phyloP scores from a whole-genome alignment of 2,888 invertebrate genomes.

The Zygothrica quintamaculata region DNA sequence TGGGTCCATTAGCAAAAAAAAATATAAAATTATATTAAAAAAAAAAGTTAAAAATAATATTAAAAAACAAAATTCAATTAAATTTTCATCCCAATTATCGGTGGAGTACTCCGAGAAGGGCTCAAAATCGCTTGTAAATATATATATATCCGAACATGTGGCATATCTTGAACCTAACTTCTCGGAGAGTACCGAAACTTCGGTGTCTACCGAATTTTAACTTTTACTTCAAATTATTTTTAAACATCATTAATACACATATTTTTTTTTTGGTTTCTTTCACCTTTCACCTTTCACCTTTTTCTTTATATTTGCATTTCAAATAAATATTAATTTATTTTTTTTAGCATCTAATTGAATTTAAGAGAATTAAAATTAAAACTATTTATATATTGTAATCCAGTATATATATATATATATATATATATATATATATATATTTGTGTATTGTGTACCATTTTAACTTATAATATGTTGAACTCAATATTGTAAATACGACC shows the following conservation, averaged over 20 bases:
- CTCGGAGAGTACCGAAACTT: conserved; percentile 25
- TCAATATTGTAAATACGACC: conserved; percentile 61
- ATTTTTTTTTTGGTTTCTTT: conserved; percentile 1
- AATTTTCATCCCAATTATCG: conserved; percentile 21
- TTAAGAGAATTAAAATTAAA: conserved; percentile 30
- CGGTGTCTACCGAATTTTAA: conserved; percentile 32
- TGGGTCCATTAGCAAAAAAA: conserved; percentile 13
- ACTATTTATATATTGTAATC: conserved; percentile 45
- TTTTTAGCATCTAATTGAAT: conserved; percentile 23
- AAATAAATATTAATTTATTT: conserved; percentile 3
- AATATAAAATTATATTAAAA: not conserved
- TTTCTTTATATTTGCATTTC: too few species aligned
- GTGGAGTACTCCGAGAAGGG: conserved; percentile 13
- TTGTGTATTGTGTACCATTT: conserved; percentile 20
- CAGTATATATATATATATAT: conserved; percentile 1
- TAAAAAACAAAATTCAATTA: not conserved
- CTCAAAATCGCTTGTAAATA: conserved; percentile 32
- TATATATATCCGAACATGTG: conserved; percentile 23
- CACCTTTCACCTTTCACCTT: conserved; percentile 4
- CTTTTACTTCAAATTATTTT: conserved; percentile 11
- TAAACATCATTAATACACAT: too few species aligned
- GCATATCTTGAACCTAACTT: conserved; percentile 3
- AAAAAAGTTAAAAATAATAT: not conserved
- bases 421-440: too few species aligned
- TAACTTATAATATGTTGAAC: conserved; percentile 46